A percentile compares a stretch with the other conserved stretches of the same genome.
These are phyloP conservation scores for Drosophila bocki DNA, from an alignment of 1,140 invertebrate species.

Conservation along the genomic window DNA sequence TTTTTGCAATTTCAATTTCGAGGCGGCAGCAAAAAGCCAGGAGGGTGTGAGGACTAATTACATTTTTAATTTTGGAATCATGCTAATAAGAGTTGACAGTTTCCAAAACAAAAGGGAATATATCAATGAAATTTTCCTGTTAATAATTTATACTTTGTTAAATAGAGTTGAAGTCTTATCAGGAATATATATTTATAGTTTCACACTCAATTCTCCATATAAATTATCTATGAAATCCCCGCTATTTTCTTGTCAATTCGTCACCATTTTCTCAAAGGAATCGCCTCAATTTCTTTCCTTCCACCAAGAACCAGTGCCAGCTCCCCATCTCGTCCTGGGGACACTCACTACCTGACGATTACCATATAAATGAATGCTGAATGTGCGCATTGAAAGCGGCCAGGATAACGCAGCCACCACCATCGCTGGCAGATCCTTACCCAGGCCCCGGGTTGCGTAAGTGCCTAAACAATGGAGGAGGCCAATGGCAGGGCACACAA, in stretches of 20 bases:
- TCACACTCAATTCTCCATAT: neutral
- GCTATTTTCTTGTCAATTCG: neutral
- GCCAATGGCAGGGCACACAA: constrained; percentile 52
- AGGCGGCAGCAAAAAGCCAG: neutral
- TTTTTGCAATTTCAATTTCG: neutral
- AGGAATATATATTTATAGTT: neutral
- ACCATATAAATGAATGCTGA: constrained; percentile 4
- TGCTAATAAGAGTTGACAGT: neutral
- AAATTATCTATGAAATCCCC: neutral
- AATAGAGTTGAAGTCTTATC: too few species aligned
- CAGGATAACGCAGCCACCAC: constrained; percentile 9
- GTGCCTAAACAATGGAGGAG: constrained; percentile 73
- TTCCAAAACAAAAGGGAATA: neutral
- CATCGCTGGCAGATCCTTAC: constrained; percentile 15
- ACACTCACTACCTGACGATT: constrained; percentile 25
- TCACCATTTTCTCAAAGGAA: neutral
- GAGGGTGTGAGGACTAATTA: constrained; percentile 7
- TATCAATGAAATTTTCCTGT: neutral
- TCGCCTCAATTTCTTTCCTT: neutral
- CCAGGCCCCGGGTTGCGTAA: constrained; percentile 66
- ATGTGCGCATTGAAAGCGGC: neutral
- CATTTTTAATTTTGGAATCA: neutral
- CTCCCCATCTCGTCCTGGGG: neutral
- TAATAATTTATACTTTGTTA: too few species aligned
- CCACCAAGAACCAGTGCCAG: neutral